A percentile compares a stretch with the other conserved stretches of the same genome.
These are phyloP conservation scores for Chrysopilus asiliformis DNA, from an alignment of 2,888 invertebrate species.

Conservation along the genomic window DNA sequence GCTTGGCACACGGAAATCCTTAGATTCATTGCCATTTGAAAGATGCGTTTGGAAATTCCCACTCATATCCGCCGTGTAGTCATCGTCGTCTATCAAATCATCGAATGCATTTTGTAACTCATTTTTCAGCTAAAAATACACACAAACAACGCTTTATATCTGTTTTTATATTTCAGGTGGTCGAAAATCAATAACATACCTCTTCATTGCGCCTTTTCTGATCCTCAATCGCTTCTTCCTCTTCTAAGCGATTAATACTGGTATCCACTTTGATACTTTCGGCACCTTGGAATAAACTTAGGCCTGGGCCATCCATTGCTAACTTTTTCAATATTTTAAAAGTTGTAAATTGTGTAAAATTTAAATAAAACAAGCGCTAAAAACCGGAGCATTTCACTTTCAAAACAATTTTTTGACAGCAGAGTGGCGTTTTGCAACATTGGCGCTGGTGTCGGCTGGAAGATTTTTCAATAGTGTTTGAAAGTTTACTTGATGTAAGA, in stretches of 20 bases:
- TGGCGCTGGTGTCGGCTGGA: no score
- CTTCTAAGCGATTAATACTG: constrained; percentile 46
- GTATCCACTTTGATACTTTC: constrained; percentile 51
- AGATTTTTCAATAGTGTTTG: no score
- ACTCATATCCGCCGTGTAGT: constrained; percentile 47
- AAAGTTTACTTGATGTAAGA: no score
- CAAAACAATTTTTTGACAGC: no score
- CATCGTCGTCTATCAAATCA: constrained; percentile 53
- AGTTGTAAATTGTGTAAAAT: no score
- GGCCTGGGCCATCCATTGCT: constrained; percentile 50
- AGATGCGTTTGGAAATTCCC: constrained; percentile 27
- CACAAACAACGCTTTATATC: not conserved
- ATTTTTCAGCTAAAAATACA: constrained; percentile 43
- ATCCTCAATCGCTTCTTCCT: constrained; percentile 56
- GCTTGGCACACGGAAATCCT: no score
- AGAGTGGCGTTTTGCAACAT: no score
- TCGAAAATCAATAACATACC: constrained; percentile 34
- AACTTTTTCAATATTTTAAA: no score
- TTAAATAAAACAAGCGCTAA: no score
- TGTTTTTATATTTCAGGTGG: not conserved
- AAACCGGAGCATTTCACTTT: no score
- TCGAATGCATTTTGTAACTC: constrained; percentile 53
- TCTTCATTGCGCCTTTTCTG: constrained; percentile 51
- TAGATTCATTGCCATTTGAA: constrained; percentile 1
- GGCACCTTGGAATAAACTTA: constrained; percentile 57